Base-by-base conservation (phyloP, 2,113 vertebrate species). In the Nothocercus nigrocapillus region DNA sequence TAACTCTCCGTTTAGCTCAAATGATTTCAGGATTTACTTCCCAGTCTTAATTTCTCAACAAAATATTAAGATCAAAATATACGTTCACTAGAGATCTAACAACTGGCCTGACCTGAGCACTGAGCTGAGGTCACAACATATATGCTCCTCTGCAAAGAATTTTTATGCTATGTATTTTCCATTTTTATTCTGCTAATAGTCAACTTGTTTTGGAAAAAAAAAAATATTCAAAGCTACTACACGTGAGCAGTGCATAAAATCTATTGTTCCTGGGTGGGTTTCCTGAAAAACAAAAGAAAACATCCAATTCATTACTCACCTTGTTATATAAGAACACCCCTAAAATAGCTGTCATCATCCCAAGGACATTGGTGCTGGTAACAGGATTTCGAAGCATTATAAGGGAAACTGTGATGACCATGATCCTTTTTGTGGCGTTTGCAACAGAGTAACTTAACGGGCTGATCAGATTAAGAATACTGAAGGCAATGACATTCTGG, bases 301-400 rank as follows among this genome's bases (percentile, higher is more conserved):
- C 0, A 1, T 1, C 11, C 20, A 18, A 40, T 7, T 40, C 4
- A 30, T 9, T n/a, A 53, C 92, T 97, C 25, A 99, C 99, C 98
- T 99, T 99, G 96, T 99, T 99, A 90, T 99, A 99, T 9, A 99
- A 95, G 96, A 99, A 99, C 91, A 99, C 99, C 1, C 99, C 99
- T 1, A 99, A 94, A 67, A 99, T 99, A 78, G 99, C 99, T 0
- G 99, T 99, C 98, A 99, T 98, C 99, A 99, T 99, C 63, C 99
- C 99, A 66, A 99, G 93, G 40, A 99, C 98, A 0, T 99, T 99
- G 92, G 98, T 98, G 96, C 98, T 96, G 13, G 97, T 98, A 70
- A 99, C 99, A 0, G 99, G 99, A 90, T 99, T 99, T 83, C 99
- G 98, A 75, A 99, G 98, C 99, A 99, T 98, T 19, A 99, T 92